A percentile compares a stretch with the other conserved stretches of the same genome.
These are phyloP conservation scores for Liposcelis brunnea DNA, from an alignment of 2,888 invertebrate species.

Conservation along the genomic window DNA sequence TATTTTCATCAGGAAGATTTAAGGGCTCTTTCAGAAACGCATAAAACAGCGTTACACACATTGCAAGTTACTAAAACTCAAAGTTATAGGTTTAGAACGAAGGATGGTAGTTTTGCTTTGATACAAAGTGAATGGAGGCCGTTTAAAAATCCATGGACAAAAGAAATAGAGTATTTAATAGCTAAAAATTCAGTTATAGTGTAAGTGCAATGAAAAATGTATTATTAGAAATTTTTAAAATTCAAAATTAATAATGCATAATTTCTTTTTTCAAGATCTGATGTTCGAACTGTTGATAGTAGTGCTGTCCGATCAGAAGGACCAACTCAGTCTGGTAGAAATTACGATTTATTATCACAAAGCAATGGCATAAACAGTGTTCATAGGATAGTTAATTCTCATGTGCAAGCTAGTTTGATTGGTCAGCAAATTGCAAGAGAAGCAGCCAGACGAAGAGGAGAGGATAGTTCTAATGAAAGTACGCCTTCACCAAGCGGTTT, in stretches of 20 bases:
- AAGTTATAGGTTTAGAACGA: slow-evolving; percentile 62
- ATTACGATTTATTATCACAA: background rate
- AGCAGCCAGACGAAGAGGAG: slow-evolving; percentile 37
- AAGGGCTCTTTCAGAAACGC: slow-evolving; percentile 58
- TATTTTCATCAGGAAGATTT: slow-evolving; percentile 75
- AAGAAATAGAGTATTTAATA: slow-evolving; percentile 79
- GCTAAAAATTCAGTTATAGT: slow-evolving; percentile 67
- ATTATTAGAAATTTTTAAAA: too few species aligned
- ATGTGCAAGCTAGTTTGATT: slow-evolving; percentile 69
- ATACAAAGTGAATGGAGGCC: slow-evolving; percentile 75
- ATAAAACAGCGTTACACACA: slow-evolving; percentile 54
- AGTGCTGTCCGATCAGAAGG: slow-evolving; percentile 15
- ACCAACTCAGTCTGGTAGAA: slow-evolving; percentile 11
- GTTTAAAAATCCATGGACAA: slow-evolving; percentile 90
- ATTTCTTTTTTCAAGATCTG: background rate
- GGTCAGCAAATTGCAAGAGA: slow-evolving; percentile 71
- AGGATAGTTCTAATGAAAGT: slow-evolving; percentile 32
- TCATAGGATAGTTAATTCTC: slow-evolving; percentile 52
- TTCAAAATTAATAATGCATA: background rate
- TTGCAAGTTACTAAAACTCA: slow-evolving; percentile 19
- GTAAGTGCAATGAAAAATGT: slow-evolving; percentile 34
- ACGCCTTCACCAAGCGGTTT: slow-evolving; percentile 14
- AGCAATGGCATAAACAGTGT: slow-evolving; percentile 31
- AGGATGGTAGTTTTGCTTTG: slow-evolving; percentile 53
- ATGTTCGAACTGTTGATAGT: slow-evolving; percentile 15